Base-by-base conservation (phyloP, 2,797 vertebrate species). In the Anableps anableps region DNA sequence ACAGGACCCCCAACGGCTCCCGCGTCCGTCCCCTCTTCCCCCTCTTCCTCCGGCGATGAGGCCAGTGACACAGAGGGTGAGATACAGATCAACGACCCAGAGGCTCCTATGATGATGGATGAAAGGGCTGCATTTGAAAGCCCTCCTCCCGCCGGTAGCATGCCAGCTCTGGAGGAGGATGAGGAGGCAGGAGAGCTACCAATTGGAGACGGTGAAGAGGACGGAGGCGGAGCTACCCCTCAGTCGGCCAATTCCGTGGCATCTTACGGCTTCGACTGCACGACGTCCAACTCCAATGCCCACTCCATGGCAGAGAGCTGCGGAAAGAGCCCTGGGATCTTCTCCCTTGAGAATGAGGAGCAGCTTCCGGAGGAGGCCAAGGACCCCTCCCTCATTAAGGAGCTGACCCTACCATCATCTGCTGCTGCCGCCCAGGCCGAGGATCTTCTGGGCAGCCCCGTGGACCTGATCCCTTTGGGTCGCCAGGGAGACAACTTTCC, bases 261-360 rank as follows among this genome's bases (percentile, higher is more conserved):
- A 0, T 97, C 96, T 0, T 96, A 96, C 0, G 96, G 95, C 88
- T 97, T 97, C 1, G 96, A 97, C 92, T 95, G 96, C 89, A 96
- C 95, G 31, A 94, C 91, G 0, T 96, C 95, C 93, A 96, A 95
- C 90, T 97, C 96, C 58, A 96, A 97, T 5, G 95, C 96, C 75
- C 96, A 96, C 86, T 97, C 96, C 14, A 95, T 93, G 74, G 95
- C 96, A 0, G 96, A 97, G 90, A 97, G 96, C 90, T 96, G 96
- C 1, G 95, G 96, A 8, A 96, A 96, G 77, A 96, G 96, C 81
- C 96, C 95, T 0, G 96, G 95, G 1, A 96, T 97, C 87, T 97
- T 97, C 91, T 96, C 95, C 80, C 86, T 97, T 86, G 96, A 97
- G 88, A 96, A 96, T 1, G 95, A 96, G 88, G 96, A 96, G n/a